These are phyloP conservation scores for Pelodiscus sinensis DNA, from an alignment of 2,113 vertebrate genomes.

Conservation along the genomic window DNA sequence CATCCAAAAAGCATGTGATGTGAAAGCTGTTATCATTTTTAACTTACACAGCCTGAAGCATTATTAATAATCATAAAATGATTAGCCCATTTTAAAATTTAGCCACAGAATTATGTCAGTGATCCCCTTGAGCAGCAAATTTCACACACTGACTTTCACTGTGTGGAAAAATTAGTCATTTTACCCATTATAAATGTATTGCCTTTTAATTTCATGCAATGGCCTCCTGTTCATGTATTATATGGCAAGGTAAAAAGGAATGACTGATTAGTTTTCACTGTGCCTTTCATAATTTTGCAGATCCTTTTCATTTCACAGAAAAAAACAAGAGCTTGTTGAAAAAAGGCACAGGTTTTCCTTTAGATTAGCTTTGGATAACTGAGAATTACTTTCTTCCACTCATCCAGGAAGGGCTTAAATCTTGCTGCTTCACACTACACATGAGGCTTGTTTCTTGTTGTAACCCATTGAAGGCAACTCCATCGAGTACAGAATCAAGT, in stretches of 20 bases:
- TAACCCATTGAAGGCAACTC: not conserved
- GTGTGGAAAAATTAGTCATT: conserved; percentile 13
- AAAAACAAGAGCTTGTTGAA: not conserved
- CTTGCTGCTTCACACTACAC: not conserved
- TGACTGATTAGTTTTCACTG: not conserved
- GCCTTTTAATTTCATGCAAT: not conserved
- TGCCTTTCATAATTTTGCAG: conserved; percentile 14
- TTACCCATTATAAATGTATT: not conserved
- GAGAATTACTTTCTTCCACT: not conserved
- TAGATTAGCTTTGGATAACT: not conserved
- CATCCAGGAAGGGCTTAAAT: not conserved
- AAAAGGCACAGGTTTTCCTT: not conserved
- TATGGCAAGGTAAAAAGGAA: not conserved
- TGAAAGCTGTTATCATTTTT: not conserved
- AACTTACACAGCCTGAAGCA: not conserved
- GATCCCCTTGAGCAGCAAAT: conserved; percentile 3
- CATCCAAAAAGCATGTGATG: not conserved
- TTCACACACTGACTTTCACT: not conserved
- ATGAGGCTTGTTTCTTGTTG: not conserved
- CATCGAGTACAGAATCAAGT: not conserved
- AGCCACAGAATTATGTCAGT: conserved; percentile 8
- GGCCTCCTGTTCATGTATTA: not conserved
- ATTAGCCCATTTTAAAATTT: conserved; percentile 11
- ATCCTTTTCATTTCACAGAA: not conserved
- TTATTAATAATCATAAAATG: conserved; percentile 26